Base-by-base conservation (phyloP, 2,113 vertebrate genomes). In the Copsychus sechellarum region DNA sequence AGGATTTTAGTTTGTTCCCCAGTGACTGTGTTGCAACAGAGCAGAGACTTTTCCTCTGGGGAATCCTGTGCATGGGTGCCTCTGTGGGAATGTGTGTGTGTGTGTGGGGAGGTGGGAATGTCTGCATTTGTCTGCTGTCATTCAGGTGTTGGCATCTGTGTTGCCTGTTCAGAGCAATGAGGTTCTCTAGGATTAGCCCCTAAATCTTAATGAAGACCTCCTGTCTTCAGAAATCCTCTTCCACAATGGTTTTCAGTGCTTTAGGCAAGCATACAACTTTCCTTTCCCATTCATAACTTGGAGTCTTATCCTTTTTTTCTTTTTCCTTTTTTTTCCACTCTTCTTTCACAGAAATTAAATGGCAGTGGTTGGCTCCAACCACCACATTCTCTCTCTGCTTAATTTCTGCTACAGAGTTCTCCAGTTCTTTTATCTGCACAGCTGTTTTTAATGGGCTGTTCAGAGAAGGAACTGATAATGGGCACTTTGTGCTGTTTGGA, bases 391-490 rank as follows among this genome's bases (percentile, higher is more conserved):
- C 87, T 85, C 69, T 86, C 54, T 60, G 87, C 90, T 96, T 88
- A 95, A 86, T 97, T 96, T 96, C 89, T 97, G 95, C 93, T 93
- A 78, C 94, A 96, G 92, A 96, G 95, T 97, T 97, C 88, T 95
- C 81, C 87, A 86, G 91, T 94, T 90, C 95, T 97, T 97, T 97
- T 97, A 97, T 96, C 95, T 95, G 90, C 97, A 96, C 96, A 97
- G 96, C 95, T 97, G 96, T 96, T 97, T 97, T 94, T 97, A 96
- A 97, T 97, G 95, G 95, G 95, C 93, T 96, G 95, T 95, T 97
- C 95, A 92, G 92, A 92, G 95, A 96, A 93, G 94, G 95, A 95
- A 92, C 95, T 97, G 96, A 97, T 97, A 97, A 97, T 96, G 92
- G 95, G 94, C 92, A 97, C 91, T 97, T 96, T 97, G 96, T 97